Base-by-base conservation (phyloP, 1,140 invertebrate genomes). In the Drosophila malerkotliana region DNA sequence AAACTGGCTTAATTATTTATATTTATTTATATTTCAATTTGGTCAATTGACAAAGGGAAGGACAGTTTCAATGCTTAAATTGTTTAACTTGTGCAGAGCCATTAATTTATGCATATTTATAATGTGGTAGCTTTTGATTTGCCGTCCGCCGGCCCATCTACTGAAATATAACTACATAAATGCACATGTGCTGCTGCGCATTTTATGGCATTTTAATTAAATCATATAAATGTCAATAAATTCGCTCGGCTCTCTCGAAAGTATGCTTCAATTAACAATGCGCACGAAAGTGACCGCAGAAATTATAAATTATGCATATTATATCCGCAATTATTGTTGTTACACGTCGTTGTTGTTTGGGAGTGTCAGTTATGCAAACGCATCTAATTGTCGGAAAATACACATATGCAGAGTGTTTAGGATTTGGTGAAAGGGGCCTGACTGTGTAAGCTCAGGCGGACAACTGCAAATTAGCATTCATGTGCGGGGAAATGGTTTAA, bases 191-290 rank as follows among this genome's bases (percentile, higher is more conserved):
- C 56, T 55, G 18, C 44, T 71, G 54, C 24, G 37, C 41, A 61
- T 68, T 72, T 77, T 73, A 37, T 77, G 47, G 45, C 55, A 53
- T 79, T 77, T 66, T 69, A 80, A 80, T 80, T 72, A 62, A 85
- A 85, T 84, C 64, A 85, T 68, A 79, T 68, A 76, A 79, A 79
- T 77, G 60, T 71, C 77, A 85, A 85, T 81, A 80, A 85, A 77
- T 84, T 68, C 60, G 51, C 18, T 60, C 53, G 21, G 63, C 24
- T 44, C 63, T 52, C 63, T 59, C 45, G 4, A 63, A 72, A 76
- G 63, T 71, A 77, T 61, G 73, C 73, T 77, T 77, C 74, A 85
- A 85, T 85, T 85, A 81, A 81, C 73, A 74, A 57, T 47, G 58
- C 55, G 57, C 72, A 61, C 41, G 45, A 76, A 72, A 64, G 37